Base-by-base conservation (phyloP, 2,113 vertebrate species). In the Pandion haliaetus region DNA sequence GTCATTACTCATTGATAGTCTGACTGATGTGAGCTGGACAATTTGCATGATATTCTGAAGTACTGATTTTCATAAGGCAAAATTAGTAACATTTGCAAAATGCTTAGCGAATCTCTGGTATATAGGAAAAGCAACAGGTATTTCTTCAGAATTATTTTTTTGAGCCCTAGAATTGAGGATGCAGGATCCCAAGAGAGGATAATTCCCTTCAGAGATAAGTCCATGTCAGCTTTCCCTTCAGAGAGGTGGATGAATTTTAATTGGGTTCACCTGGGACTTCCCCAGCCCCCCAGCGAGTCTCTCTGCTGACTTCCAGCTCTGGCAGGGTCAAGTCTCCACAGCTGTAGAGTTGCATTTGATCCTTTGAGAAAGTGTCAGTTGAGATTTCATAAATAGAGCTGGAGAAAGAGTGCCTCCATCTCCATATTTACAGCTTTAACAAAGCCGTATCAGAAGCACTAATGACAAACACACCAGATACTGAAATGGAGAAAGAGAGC, bases 161-260 rank as follows among this genome's bases (percentile, higher is more conserved):
- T 69, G 67, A 94, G 82, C 36, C 49, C 58, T 90, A 50, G 71
- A 92, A 88, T 5, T 90, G 67, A 94, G 82, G 45, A 73, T 91
- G 50, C 62, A 89, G 31, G 15, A 78, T 96, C 96, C 88, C 85
- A 86, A 70, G 85, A 67, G 93, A 77, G 42, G n/a, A 70, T 74
- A 80, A 90, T 90, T 97, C 95, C 73, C 92, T 80, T 80, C 42
- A 59, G 92, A 90, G 54, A 52, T 16, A 73, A 77, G 55, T 92
- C 90, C n/a, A 12, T 86, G 62, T 77, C 90, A 93, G 59, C 82
- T 93, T 90, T 95, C 82, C 85, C 96, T 90, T 90, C 16, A 18
- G 93, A 95, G 88, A 86, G 20, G 55, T 67, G 67, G 63, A 36
- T 88, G 92, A 93, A 86, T 96, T 96, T 94, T 93, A 96, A 96